A percentile compares a stretch with the other conserved stretches of the same genome.
Conservation (phyloP, 1,140 invertebrate genomes). For the Ips typographus region DNA sequence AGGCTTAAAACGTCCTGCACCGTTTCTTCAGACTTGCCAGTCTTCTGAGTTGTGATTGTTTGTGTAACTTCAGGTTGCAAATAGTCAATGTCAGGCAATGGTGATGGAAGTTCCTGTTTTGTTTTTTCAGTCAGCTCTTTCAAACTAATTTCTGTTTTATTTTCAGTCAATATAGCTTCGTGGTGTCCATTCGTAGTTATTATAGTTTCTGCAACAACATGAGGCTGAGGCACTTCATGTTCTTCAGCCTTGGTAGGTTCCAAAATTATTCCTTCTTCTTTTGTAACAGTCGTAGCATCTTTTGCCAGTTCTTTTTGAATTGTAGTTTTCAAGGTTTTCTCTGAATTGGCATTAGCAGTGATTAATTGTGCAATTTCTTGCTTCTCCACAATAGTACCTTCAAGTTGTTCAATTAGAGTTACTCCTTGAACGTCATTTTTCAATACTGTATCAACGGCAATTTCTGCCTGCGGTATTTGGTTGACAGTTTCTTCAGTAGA, state of each 20-base stretch:
- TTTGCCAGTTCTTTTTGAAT: background rate
- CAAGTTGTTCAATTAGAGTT: conserved; percentile 1
- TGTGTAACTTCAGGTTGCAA: conserved; percentile 13
- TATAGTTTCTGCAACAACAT: conserved; percentile 2
- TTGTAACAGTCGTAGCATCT: background rate
- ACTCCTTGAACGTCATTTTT: background rate
- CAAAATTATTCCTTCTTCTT: background rate
- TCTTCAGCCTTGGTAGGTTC: background rate
- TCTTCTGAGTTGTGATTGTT: background rate
- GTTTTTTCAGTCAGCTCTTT: background rate
- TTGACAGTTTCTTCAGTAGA: conserved; percentile 1
- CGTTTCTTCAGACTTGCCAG: background rate
- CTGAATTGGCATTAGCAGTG: background rate
- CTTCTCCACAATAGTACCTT: conserved; percentile 7
- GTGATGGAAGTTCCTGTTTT: background rate
- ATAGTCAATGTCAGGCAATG: conserved; percentile 30
- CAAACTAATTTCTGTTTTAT: background rate
- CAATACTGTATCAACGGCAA: background rate
- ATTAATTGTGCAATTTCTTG: background rate
- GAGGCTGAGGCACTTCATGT: background rate
- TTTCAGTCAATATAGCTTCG: background rate
- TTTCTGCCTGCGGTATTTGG: conserved; percentile 8
- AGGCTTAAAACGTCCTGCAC: conserved; percentile 4
- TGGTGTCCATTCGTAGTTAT: background rate
- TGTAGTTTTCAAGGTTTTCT: background rate